A percentile compares a stretch with the other conserved stretches of the same genome.
These are phyloP conservation scores for Halotydeus destructor DNA, from an alignment of 1,140 invertebrate genomes.

Conservation along the genomic window DNA sequence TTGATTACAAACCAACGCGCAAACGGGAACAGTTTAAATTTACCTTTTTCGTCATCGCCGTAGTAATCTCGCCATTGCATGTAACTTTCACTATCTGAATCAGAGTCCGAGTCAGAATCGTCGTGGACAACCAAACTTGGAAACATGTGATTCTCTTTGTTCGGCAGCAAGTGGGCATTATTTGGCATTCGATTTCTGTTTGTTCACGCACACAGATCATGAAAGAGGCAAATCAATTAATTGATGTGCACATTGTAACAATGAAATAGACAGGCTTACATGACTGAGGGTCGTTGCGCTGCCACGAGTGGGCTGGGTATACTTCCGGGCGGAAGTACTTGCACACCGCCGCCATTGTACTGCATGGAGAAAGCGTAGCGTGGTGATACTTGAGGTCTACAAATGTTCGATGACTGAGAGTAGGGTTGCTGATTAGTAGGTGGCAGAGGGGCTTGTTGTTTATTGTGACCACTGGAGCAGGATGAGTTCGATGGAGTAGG, in stretches of 20 bases:
- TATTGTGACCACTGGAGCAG: neutral
- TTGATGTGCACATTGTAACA: no score
- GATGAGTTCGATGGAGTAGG: slow-evolving; percentile 11
- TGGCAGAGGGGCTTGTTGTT: no score
- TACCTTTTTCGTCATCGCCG: slow-evolving; percentile 20
- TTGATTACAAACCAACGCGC: no score
- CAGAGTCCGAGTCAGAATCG: slow-evolving; percentile 7
- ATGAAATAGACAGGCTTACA: neutral
- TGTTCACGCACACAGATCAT: no score
- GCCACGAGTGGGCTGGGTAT: no score
- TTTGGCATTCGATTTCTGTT: no score
- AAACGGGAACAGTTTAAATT: slow-evolving; percentile 9
- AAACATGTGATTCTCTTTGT: slow-evolving; percentile 14
- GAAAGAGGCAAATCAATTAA: no score
- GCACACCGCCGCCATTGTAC: neutral
- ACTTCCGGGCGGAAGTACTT: neutral
- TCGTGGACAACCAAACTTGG: slow-evolving; percentile 4
- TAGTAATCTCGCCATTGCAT: slow-evolving; percentile 20
- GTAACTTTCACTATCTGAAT: slow-evolving; percentile 15
- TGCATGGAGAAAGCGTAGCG: slow-evolving; percentile 12
- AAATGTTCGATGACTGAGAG: neutral
- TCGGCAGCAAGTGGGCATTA: no score
- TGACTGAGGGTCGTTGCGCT: slow-evolving; percentile 1
- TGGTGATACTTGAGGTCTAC: slow-evolving; percentile 12
- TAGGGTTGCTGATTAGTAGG: no score